phyloP scores from a whole-genome alignment of 2,113 vertebrate species.

The Corvus cornix region DNA sequence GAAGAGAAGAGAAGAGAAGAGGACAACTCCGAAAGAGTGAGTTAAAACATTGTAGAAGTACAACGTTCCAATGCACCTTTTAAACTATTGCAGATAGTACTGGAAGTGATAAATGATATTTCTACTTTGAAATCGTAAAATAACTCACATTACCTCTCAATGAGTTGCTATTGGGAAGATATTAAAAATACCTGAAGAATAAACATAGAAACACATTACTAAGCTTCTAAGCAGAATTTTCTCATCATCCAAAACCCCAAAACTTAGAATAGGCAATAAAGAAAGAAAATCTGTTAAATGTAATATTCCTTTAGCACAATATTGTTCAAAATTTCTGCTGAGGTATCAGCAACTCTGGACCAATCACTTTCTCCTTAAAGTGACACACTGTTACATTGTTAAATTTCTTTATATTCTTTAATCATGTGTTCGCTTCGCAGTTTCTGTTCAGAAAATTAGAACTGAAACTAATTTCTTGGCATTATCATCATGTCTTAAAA shows the following conservation, averaged over 20 bases:
- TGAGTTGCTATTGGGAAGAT: neutral
- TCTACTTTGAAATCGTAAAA: neutral
- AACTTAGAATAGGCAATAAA: neutral
- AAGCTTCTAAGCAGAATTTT: neutral
- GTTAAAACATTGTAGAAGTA: neutral
- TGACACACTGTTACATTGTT: neutral
- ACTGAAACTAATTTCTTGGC: neutral
- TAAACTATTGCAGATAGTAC: neutral
- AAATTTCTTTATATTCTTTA: neutral
- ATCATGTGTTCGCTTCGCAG: neutral
- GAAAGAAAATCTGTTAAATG: neutral
- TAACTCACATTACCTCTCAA: neutral
- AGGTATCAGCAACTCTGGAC: neutral
- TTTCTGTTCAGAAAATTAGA: neutral
- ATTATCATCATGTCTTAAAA: neutral
- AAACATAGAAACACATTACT: neutral
- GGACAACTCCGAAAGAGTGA: neutral
- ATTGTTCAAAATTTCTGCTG: neutral
- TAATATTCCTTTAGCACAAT: neutral
- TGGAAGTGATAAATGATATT: neutral
- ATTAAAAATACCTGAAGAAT: neutral
- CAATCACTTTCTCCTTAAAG: neutral
- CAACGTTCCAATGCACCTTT: neutral
- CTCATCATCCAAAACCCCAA: neutral
- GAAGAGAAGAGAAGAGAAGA: neutral